A percentile compares a stretch with the other conserved stretches of the same genome.
Evolutionary conservation across 2,113 vertebrate species (phyloP).

Genomic region (Ciconia boyciana): DNA sequence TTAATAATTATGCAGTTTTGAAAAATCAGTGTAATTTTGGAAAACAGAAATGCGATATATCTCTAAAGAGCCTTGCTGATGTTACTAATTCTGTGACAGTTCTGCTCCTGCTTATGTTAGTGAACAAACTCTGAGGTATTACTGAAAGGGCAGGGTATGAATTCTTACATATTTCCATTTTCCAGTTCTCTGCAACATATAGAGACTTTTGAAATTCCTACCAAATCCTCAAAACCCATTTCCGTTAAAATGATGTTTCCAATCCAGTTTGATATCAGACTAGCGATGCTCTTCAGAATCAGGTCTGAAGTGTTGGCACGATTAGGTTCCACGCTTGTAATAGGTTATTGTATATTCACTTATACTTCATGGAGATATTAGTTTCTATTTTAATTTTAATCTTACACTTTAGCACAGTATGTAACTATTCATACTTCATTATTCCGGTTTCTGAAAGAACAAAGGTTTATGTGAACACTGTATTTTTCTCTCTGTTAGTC

Average conservation of each 20-base stretch:
- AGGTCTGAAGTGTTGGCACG: not conserved
- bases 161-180: not conserved
- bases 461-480: not conserved
- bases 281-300: not conserved
- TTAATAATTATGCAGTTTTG: not conserved
- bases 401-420: not conserved
- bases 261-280: not conserved
- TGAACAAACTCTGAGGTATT: not conserved
- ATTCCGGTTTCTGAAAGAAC: not conserved
- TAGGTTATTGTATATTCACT: not conserved
- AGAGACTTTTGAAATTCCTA: not conserved
- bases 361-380: not conserved
- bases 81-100: not conserved
- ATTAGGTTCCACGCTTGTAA: not conserved
- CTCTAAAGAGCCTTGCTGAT: not conserved
- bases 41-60: not conserved
- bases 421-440: not conserved
- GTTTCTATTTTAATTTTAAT: not conserved
- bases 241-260: not conserved
- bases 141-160: not conserved
- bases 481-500: not conserved
- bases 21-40: not conserved
- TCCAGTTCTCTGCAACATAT: not conserved
- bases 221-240: not conserved
- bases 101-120: not conserved